Base-by-base conservation (phyloP, 2,113 vertebrate species). In the Xenus cinereus region DNA sequence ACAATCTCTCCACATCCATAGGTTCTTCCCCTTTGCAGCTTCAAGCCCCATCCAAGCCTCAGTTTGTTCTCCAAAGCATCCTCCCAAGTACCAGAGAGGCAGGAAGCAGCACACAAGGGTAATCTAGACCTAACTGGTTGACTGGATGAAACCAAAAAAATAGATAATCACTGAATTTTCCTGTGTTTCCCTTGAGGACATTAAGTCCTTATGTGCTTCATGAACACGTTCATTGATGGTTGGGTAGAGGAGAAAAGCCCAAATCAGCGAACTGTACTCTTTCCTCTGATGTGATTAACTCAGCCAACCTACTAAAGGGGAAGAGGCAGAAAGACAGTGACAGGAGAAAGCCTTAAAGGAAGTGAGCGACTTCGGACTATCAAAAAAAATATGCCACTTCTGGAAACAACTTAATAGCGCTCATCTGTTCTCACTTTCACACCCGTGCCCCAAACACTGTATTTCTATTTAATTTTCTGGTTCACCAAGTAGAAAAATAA, bases 391-490 rank as follows among this genome's bases (percentile, higher is more conserved):
- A 37, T 5, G 21, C 46, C 39, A 77, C 27, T 57, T 69, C 62
- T 54, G 46, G 59, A 76, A 90, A 73, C 39, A 93, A 79, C 48
- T 16, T 62, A 72, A 28, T 33, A 64, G 78, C 3, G 1, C 24
- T 93, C 71, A 85, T 73, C 82, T 66, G 67, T 86, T 90, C 71
- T 69, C n/a, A 71, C 73, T 93, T 86, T 71, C 48, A 59, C 9
- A 59, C 41, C n/a, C 0, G 0, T 69, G 84, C 43, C 84, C 69
- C 73, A 68, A 54, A 84, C 85, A 59, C 23, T 39, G 33, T 30
- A 43, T 59, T 87, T 89, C 32, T 77, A 71, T 88, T 96, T 90
- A 19, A 90, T 90, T 94, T 90, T 96, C 93, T 78, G 39, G 79
- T 80, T 94, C 35, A 1, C 48, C 76, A 95, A 93, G 82, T 82